These are phyloP conservation scores for Plebejus argus DNA, from an alignment of 2,888 invertebrate genomes.

Conservation along the genomic window DNA sequence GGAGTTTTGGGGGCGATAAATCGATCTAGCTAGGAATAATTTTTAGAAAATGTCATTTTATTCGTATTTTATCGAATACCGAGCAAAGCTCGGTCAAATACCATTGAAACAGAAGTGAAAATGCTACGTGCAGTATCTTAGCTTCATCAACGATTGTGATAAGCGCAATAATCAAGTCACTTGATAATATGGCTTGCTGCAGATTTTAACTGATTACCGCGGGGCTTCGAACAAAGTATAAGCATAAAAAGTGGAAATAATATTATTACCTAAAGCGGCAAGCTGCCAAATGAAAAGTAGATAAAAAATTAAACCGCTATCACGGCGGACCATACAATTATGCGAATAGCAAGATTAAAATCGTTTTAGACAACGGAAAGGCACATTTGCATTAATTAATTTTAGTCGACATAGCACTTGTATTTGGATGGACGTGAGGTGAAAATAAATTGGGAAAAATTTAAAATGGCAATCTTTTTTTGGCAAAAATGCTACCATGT, in stretches of 20 bases:
- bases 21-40: no score
- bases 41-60: no score
- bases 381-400: conserved; percentile 45
- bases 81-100: no score
- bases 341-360: conserved; percentile 63
- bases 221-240: neutral
- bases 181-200: neutral
- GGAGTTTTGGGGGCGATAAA: no score
- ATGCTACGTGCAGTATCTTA: neutral
- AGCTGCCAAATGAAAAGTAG: conserved; percentile 36
- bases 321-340: conserved; percentile 49
- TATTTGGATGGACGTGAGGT: conserved; percentile 40
- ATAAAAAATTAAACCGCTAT: conserved; percentile 39
- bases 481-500: neutral
- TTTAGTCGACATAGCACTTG: conserved; percentile 40
- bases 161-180: neutral
- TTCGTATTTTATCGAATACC: no score
- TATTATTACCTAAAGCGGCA: conserved; percentile 20
- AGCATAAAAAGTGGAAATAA: conserved; percentile 25
- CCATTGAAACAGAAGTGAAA: neutral
- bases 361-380: conserved; percentile 60
- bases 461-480: conserved; percentile 38
- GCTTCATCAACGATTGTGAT: neutral
- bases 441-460: conserved; percentile 39
- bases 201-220: neutral